Conservation (phyloP, 2,888 invertebrate genomes). For the Catocala nupta region DNA sequence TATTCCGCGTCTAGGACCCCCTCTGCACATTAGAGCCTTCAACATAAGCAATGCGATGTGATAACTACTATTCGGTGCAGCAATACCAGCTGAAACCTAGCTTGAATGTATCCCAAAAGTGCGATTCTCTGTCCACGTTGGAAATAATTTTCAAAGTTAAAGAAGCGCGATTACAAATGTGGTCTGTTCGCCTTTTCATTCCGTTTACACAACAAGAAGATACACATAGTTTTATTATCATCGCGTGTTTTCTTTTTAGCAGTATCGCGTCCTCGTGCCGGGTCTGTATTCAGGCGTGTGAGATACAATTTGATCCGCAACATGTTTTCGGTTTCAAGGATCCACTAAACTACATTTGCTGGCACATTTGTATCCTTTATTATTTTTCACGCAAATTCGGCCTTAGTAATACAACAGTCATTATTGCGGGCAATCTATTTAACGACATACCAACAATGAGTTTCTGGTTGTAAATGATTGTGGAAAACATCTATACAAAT, state of each 20-base stretch:
- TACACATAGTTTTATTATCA: constrained; percentile 25
- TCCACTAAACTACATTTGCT: constrained; percentile 26
- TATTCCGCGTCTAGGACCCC: constrained; percentile 39
- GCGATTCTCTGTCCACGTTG: constrained; percentile 24
- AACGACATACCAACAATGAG: constrained; percentile 47
- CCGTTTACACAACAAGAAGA: constrained; percentile 31
- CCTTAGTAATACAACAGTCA: constrained; percentile 38
- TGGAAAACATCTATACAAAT: constrained; percentile 60
- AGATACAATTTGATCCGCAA: constrained; percentile 25
- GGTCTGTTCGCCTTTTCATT: constrained; percentile 23
- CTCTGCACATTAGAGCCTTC: constrained; percentile 27
- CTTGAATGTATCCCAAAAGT: constrained; percentile 33
- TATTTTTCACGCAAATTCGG: constrained; percentile 30
- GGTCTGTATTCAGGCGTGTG: constrained; percentile 11
- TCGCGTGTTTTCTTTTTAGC: constrained; percentile 27
- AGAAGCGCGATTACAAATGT: constrained; percentile 23
- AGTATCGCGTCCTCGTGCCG: constrained; percentile 14
- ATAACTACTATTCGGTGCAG: constrained; percentile 34
- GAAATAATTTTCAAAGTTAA: constrained; percentile 34
- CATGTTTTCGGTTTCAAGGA: constrained; percentile 38
- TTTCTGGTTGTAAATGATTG: constrained; percentile 49
- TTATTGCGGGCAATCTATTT: constrained; percentile 37
- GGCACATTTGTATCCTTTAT: constrained; percentile 23
- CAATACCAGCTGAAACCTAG: constrained; percentile 28
- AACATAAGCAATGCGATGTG: constrained; percentile 31